phyloP scores from a whole-genome alignment of 2,888 invertebrate genomes.

The Cheilosia pagana region DNA sequence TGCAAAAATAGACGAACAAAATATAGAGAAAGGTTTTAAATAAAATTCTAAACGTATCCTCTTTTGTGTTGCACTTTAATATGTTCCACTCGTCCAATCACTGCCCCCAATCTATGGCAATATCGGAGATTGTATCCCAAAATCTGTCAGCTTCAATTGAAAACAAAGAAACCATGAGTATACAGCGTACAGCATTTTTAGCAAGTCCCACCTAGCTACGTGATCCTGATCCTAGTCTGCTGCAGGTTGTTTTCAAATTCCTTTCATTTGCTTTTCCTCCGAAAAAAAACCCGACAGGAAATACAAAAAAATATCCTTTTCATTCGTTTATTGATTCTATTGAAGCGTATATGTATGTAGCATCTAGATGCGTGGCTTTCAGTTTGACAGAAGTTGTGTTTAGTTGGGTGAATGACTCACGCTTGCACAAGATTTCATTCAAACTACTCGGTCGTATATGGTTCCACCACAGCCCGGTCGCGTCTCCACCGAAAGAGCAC shows the following conservation, averaged over 20 bases:
- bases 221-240: constrained; percentile 37
- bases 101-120: constrained; percentile 41
- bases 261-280: constrained; percentile 38
- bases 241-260: constrained; percentile 46
- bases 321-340: constrained; percentile 57
- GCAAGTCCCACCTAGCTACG: constrained; percentile 39
- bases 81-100: constrained; percentile 53
- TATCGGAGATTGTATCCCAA: constrained; percentile 53
- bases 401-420: constrained; percentile 59
- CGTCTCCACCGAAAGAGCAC: constrained; percentile 9
- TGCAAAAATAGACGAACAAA: not conserved
- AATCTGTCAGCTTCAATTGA: constrained; percentile 59
- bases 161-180: constrained; percentile 56
- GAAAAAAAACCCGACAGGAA: constrained; percentile 13
- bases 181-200: constrained; percentile 25
- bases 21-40: not conserved
- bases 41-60: constrained; percentile 7
- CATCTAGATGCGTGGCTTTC: constrained; percentile 26
- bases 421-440: constrained; percentile 43
- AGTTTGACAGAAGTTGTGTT: constrained; percentile 49
- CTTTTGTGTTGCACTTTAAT: constrained; percentile 29
- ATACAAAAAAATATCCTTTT: constrained; percentile 31
- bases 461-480: not conserved
- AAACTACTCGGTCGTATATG: not conserved
- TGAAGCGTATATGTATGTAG: constrained; percentile 29